Percentiles rank a stretch among this genome's conserved stretches.
These are phyloP conservation scores for Tauraco hartlaubi DNA, from an alignment of 2,797 vertebrate genomes.

Conservation along the genomic window DNA sequence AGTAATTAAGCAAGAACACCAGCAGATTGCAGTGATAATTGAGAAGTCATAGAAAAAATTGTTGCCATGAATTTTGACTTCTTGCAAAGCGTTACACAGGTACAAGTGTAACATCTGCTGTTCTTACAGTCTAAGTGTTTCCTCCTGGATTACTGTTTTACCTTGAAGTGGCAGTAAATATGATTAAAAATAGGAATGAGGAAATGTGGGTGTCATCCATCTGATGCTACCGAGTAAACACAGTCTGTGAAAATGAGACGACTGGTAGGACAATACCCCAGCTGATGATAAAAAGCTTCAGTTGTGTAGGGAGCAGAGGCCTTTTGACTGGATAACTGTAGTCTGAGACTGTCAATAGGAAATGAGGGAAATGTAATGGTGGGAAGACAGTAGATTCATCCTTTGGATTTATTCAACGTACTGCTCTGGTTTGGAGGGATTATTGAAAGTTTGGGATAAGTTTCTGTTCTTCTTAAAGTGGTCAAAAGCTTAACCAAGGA, in stretches of 20 bases:
- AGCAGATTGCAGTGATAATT: not conserved
- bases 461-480: not conserved
- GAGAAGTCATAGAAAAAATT: not conserved
- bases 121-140: not conserved
- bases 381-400: not conserved
- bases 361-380: not conserved
- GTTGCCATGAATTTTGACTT: not conserved
- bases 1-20: not conserved
- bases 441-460: not conserved
- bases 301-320: not conserved
- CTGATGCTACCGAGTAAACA: slow-evolving; percentile 46
- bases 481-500: not conserved
- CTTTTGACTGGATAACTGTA: not conserved
- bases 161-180: slow-evolving; percentile 46
- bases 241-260: slow-evolving; percentile 15
- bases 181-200: slow-evolving; percentile 26
- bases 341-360: not conserved
- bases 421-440: not conserved
- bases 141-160: slow-evolving; percentile 24
- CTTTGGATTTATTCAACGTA: not conserved
- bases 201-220: slow-evolving; percentile 41
- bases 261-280: not conserved
- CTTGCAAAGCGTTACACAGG: not conserved
- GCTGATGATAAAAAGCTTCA: not conserved
- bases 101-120: not conserved